These are phyloP conservation scores for Aproaerema taeniolella DNA, from an alignment of 2,888 invertebrate genomes.

Conservation along the genomic window DNA sequence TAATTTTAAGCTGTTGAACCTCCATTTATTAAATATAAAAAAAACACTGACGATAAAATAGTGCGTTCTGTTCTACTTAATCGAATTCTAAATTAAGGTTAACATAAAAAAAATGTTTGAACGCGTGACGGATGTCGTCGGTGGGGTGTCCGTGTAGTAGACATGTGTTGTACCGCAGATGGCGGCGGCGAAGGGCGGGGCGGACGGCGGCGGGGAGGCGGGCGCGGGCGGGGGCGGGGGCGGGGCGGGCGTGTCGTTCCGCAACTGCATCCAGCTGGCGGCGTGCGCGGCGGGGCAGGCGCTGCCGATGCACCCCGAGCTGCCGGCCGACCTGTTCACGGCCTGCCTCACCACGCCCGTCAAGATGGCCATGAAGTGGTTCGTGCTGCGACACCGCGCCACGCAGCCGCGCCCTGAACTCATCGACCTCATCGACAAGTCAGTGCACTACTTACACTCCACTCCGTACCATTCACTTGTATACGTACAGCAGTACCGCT, in stretches of 20 bases:
- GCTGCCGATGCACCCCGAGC: conserved; percentile 97
- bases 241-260: conserved; percentile 77
- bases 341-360: conserved; percentile 99
- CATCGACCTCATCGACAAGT: conserved; percentile 94
- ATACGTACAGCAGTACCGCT: too few relatives aligned
- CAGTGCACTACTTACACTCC: conserved; percentile 45
- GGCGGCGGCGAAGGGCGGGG: conserved; percentile 10
- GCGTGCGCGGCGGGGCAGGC: conserved; percentile 96
- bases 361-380: conserved; percentile 96
- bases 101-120: too few relatives aligned
- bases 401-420: conserved; percentile 89
- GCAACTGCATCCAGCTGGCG: conserved; percentile 96
- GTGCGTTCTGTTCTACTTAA: too few relatives aligned
- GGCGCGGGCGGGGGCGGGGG: conserved; percentile 12
- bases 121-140: too few relatives aligned
- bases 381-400: conserved; percentile 88
- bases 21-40: too few relatives aligned
- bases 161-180: not conserved
- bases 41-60: too few relatives aligned
- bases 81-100: too few relatives aligned
- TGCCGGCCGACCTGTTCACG: conserved; percentile 98
- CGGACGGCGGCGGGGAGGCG: conserved; percentile 18
- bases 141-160: not conserved
- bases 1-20: too few relatives aligned
- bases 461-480: too few relatives aligned